phyloP scores from a whole-genome alignment of 2,113 vertebrate species.

The Varanus salvator region DNA sequence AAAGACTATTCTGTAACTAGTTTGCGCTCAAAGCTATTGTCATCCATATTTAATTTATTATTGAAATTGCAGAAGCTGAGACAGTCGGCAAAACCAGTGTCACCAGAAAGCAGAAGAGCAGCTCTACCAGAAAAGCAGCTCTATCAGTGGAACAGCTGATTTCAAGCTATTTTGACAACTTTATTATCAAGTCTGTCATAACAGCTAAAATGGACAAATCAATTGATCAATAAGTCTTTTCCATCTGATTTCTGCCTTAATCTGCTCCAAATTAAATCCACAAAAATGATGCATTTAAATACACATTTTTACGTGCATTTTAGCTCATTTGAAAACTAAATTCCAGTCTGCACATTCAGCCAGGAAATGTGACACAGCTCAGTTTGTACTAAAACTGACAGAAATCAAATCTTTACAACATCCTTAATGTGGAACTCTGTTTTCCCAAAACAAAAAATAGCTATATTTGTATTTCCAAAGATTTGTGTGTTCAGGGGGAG shows the following conservation, averaged over 20 bases:
- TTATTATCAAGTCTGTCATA: neutral
- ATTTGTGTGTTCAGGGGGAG: too few relatives aligned
- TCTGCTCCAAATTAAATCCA: neutral
- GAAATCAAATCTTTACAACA: neutral
- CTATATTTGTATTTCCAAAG: neutral
- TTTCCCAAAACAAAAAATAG: neutral
- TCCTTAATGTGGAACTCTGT: neutral
- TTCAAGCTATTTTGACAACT: neutral
- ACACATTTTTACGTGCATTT: neutral
- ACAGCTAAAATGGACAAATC: neutral
- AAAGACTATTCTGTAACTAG: neutral
- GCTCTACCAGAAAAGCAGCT: neutral
- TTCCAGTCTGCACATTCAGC: neutral
- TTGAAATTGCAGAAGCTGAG: neutral
- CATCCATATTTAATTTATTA: neutral
- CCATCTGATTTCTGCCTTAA: neutral
- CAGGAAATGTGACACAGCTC: neutral
- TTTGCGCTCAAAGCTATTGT: neutral
- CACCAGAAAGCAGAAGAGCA: neutral
- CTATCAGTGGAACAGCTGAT: neutral
- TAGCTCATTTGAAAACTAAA: neutral
- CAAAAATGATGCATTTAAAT: neutral
- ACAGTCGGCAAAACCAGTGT: neutral
- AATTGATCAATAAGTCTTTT: neutral
- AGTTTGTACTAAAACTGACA: neutral